Base-by-base conservation (phyloP, 2,797 vertebrate species). In the Alca torda region DNA sequence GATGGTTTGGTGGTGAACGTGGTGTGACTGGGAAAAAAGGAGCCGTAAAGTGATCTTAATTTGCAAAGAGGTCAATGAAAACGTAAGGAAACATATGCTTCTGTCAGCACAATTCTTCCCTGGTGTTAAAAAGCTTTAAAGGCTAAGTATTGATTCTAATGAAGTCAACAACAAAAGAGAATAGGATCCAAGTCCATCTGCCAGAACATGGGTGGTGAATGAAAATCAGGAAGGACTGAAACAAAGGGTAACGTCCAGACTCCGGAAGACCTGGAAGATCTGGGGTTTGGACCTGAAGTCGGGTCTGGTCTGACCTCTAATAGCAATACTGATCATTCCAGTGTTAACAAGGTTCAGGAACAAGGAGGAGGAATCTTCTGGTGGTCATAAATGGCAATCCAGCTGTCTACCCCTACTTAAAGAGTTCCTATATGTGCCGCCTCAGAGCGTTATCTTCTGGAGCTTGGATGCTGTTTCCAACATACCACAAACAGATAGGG, bases 401-500 rank as follows among this genome's bases (percentile, higher is more conserved):
- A 94, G 59, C 57, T 60, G 85, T 20, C 77, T 79, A 81, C 2
- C 20, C 83, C 72, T 69, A 46, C 87, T 89, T 84, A 79, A 54
- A 72, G 90, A 82, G 80, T 35, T 89, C 70, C 67, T 95, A 74
- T 39, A 70, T 43, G 86, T 1, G 50, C 85, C 87, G 91, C 67
- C 48, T 67, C 76, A 64, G 75, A 94, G 37, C 28, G 82, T 96
- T 91, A 96, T 97, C 94, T 95, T 94, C 79, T 93, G 78, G 79
- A 95, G 90, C 65, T 88, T 75, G 95, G 89, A 89, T 90, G 87
- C 80, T 82, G 72, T 78, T 95, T 94, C 87, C 83, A 95, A 75
- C 93, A 97, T 96, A 94, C 90, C 91, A 92, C 83, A 93, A 95
- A 96, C 68, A 95, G 94, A 97, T 81, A 95, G 93, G 87, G 84